Evolutionary conservation across 1,140 invertebrate genomes (phyloP), one percentile per base, ranked within the genome.

Genomic region (Euwallacea similis): DNA sequence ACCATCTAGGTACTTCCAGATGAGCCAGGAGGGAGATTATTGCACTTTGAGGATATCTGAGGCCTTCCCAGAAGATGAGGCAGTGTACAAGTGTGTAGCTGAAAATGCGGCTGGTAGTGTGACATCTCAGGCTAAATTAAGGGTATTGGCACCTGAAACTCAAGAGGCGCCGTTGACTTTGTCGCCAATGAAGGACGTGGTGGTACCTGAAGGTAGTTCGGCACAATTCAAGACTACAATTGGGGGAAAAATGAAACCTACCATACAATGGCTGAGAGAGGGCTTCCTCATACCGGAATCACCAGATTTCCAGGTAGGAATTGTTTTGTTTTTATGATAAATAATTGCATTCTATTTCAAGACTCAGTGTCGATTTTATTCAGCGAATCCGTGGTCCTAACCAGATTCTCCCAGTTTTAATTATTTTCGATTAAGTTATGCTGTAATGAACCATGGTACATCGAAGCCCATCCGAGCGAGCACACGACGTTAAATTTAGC

Each of bases 1-100:
- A 79, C 95, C 93, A 62, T 97, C 95, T 0, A 95, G 96, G 79
- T 98, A 98, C 82, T 97, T 98, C 90, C 93, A 95, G 85, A 98
- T 98, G 93, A 89, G 89, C 11, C 89, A 92, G 74, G 90, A 95
- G 71, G 93, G 91, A 44, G 95, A 97, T 76, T 86, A 88, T 41
- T 94, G 92, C 77, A 93, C 90, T 21, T 83, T 98, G 11, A 89
- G 88, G 74, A 95, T 97, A 74, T 92, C 92, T 0, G 93, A 97
- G 85, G 94, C 93, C 43, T 97, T 96, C 87, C 94, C 94, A n/a
- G 95, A 97, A 84, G 95, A 97, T 78, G 94, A 97, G 83, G 95
- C 94, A 7, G 87, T 88, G 43, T 97, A 97, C 79, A 93, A 93
- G 82, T 97, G 94, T 78, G 88, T 95, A 21, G 93, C 93, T 4